These are phyloP conservation scores for Salpingus planirostris DNA, from an alignment of 2,888 invertebrate species.

Conservation along the genomic window DNA sequence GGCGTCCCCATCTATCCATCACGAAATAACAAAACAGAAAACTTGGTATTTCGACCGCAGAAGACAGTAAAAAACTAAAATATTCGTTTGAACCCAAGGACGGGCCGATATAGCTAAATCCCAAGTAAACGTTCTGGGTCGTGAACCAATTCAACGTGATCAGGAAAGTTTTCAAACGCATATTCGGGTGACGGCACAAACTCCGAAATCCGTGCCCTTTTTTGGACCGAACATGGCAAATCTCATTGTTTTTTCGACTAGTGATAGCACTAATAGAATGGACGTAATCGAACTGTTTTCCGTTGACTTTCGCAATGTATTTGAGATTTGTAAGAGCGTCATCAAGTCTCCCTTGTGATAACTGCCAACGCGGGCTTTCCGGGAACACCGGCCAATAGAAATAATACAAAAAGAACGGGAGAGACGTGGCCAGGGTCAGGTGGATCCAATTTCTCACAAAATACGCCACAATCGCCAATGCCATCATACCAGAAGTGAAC, in stretches of 20 bases:
- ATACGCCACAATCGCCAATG: slow-evolving; percentile 78
- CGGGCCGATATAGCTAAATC: slow-evolving; percentile 85
- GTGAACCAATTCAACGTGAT: slow-evolving; percentile 89
- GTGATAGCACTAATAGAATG: no score
- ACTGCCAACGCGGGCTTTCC: slow-evolving; percentile 86
- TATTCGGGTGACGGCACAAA: slow-evolving; percentile 80
- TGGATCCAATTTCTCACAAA: slow-evolving; percentile 76
- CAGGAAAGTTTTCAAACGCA: slow-evolving; percentile 76
- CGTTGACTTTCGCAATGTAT: slow-evolving; percentile 70
- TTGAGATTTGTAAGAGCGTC: slow-evolving; percentile 74
- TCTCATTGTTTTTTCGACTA: no score
- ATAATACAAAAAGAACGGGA: slow-evolving; percentile 78
- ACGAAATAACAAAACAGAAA: slow-evolving; percentile 81
- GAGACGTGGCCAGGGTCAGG: slow-evolving; percentile 70
- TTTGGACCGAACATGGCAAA: no score
- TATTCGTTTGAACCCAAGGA: slow-evolving; percentile 81
- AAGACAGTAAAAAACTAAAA: slow-evolving; percentile 79
- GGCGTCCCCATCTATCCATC: slow-evolving; percentile 79
- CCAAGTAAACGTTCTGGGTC: slow-evolving; percentile 86
- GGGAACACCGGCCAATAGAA: slow-evolving; percentile 80
- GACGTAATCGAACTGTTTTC: no score
- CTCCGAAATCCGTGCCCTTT: slow-evolving; percentile 56
- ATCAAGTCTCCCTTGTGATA: slow-evolving; percentile 66
- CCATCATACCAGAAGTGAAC: slow-evolving; percentile 77
- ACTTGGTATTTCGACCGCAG: slow-evolving; percentile 81